Conservation (phyloP, 2,888 invertebrate species). For the Sarcophaga rosellei region DNA sequence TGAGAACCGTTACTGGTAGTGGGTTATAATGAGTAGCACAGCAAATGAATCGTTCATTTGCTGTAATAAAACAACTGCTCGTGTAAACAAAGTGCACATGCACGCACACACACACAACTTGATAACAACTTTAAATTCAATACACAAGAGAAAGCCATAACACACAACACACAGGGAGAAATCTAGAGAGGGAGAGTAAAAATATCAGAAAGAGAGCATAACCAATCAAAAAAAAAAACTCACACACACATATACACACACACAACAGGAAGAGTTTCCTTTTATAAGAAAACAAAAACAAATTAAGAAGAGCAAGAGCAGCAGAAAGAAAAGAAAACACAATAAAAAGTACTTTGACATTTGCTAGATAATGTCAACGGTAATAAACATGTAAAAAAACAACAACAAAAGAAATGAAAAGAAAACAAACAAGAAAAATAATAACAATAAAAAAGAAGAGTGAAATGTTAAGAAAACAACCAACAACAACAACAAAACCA, state of each 20-base stretch:
- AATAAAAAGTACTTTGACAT: constrained; percentile 71
- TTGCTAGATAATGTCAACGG: constrained; percentile 64
- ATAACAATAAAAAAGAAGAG: constrained; percentile 11
- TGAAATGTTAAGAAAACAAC: not conserved
- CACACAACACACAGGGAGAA: not conserved
- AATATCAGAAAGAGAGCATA: constrained; percentile 37
- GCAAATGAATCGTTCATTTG: constrained; percentile 25
- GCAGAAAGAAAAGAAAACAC: constrained; percentile 18
- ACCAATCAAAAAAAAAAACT: constrained; percentile 20
- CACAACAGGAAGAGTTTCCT: constrained; percentile 64
- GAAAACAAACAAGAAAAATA: not conserved
- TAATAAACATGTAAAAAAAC: not conserved
- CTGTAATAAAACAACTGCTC: constrained; percentile 48
- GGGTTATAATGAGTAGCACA: constrained; percentile 67
- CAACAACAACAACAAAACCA: not conserved
- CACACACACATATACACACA: constrained; percentile 17
- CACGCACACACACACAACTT: constrained; percentile 36
- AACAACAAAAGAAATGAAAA: not conserved
- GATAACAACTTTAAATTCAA: constrained; percentile 45
- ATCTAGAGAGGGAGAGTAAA: not conserved
- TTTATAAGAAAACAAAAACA: constrained; percentile 39
- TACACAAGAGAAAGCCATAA: not conserved
- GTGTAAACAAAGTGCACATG: constrained; percentile 18
- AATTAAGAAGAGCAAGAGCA: not conserved
- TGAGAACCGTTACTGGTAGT: constrained; percentile 72